A percentile compares a stretch with the other conserved stretches of the same genome.
These are phyloP conservation scores for Melanogrammus aeglefinus DNA, from an alignment of 2,797 vertebrate species.

Conservation along the genomic window DNA sequence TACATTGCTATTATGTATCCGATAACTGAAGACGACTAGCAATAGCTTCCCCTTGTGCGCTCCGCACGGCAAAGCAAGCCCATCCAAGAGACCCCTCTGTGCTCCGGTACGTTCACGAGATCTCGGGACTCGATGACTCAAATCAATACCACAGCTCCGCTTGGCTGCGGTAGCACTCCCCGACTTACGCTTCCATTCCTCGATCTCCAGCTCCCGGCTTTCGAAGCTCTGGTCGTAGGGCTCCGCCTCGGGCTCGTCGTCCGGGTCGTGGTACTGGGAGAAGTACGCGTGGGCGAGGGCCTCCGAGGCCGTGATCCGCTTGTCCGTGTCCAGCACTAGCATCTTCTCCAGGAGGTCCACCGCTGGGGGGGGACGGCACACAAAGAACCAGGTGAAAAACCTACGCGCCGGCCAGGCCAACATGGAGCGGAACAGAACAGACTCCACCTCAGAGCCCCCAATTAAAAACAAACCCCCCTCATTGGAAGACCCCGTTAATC, in stretches of 20 bases:
- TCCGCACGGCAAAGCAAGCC: too few relatives aligned
- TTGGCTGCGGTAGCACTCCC: background rate
- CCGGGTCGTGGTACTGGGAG: conserved; percentile 93
- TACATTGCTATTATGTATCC: background rate
- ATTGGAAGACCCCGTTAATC: background rate
- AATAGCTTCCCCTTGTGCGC: background rate
- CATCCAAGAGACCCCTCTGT: background rate
- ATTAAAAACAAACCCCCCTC: background rate
- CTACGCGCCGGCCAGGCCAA: background rate
- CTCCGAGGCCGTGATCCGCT: conserved; percentile 89
- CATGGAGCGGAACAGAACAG: background rate
- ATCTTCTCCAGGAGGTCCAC: conserved; percentile 97
- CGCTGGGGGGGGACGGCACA: conserved; percentile 64
- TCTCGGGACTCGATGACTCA: background rate
- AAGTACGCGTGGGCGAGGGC: conserved; percentile 92
- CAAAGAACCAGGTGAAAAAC: background rate
- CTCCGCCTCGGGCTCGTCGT: conserved; percentile 93
- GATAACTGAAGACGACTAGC: background rate
- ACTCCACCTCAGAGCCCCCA: too few relatives aligned
- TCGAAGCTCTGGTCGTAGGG: conserved; percentile 98
- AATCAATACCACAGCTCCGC: background rate
- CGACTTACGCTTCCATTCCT: conserved; percentile 95
- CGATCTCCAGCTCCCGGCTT: conserved; percentile 92
- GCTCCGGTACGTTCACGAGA: too few relatives aligned
- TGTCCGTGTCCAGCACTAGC: conserved; percentile 96